A percentile compares a stretch with the other conserved stretches of the same genome.
These are phyloP conservation scores for Ophion slaviceki DNA, from an alignment of 2,888 invertebrate genomes.

Conservation along the genomic window DNA sequence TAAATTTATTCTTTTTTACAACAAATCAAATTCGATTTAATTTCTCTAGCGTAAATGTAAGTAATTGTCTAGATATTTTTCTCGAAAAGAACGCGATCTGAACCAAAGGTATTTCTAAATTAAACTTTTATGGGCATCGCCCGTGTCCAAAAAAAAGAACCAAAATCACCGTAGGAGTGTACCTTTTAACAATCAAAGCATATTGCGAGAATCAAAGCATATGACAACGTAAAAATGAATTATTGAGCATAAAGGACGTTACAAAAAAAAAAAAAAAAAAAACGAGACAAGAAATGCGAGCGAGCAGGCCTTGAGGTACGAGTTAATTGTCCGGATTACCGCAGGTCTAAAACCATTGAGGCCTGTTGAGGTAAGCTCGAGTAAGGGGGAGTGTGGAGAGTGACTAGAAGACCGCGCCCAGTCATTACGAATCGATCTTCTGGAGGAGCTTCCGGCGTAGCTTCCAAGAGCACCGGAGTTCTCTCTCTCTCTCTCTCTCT, in stretches of 20 bases:
- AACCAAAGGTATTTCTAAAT: not conserved
- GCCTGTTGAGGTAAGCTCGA: constrained; percentile 39
- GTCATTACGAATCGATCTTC: constrained; percentile 72
- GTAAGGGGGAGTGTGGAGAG: constrained; percentile 14
- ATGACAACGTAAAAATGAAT: not conserved
- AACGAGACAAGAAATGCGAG: not conserved
- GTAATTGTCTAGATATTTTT: not conserved
- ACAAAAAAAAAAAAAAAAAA: not conserved
- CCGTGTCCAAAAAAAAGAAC: not conserved
- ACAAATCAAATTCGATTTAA: too few species aligned
- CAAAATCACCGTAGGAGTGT: not conserved
- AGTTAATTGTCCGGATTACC: constrained; percentile 42
- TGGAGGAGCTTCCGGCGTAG: constrained; percentile 51
- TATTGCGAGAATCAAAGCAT: too few species aligned
- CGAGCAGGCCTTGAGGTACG: not conserved
- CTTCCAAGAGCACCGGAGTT: constrained; percentile 51
- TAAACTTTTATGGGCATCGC: not conserved
- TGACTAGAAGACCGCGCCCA: constrained; percentile 60
- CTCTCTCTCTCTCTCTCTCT: constrained; percentile 24
- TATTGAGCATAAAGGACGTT: not conserved
- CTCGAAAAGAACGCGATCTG: not conserved
- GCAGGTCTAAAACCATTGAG: constrained; percentile 28
- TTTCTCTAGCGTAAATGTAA: not conserved
- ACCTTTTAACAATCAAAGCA: not conserved
- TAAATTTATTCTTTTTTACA: too few species aligned